Evolutionary conservation across 2,113 vertebrate genomes (phyloP), one percentile per base, ranked within the genome.

Genomic region (Sminthopsis crassicaudata): DNA sequence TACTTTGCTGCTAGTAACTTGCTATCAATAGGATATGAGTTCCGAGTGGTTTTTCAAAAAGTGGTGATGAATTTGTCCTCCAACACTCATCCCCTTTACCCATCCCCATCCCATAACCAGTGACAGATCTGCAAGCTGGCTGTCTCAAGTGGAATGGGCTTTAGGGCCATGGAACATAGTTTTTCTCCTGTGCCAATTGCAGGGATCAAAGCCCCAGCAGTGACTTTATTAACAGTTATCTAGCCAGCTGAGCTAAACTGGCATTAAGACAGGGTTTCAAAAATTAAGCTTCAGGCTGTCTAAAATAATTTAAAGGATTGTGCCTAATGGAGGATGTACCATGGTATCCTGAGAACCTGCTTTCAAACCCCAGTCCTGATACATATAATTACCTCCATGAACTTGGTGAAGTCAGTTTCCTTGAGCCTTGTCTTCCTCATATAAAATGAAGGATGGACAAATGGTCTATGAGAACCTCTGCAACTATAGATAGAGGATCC

Each of bases 241-340:
- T 94, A 96, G 36, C 67, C 67, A 76, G 67, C 67, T 76, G 67
- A 76, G n/a, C 67, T 76, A 76, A 42, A 76, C 67, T 76, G 67
- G 67, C 67, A 76, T n/a, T 42, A 76, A 42, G 89, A 30, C 90
- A 54, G 24, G 4, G 76, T 91, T 95, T 96, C 60, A 94, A 60
- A 97, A 95, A 67, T 60, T 27, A 95, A 91, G 24, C 42, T 90
- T 94, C 94, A 46, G 57, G 50, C 55, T 91, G 24, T 46, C 90
- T 76, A 90, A 96, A 8, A 88, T 76, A 48, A 91, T 57, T 55
- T 53, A 46, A 30, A 55, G 89, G 46, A 90, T 93, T 96, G 94
- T 93, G 53, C 93, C 94, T 27, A 93, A 90, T 50, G 30, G 90
- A 57, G 55, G n/a, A 84, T 50, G 93, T 51, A 5, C 50, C 90